These are phyloP conservation scores for Ceramica pisi DNA, from an alignment of 2,888 invertebrate species.

Conservation along the genomic window DNA sequence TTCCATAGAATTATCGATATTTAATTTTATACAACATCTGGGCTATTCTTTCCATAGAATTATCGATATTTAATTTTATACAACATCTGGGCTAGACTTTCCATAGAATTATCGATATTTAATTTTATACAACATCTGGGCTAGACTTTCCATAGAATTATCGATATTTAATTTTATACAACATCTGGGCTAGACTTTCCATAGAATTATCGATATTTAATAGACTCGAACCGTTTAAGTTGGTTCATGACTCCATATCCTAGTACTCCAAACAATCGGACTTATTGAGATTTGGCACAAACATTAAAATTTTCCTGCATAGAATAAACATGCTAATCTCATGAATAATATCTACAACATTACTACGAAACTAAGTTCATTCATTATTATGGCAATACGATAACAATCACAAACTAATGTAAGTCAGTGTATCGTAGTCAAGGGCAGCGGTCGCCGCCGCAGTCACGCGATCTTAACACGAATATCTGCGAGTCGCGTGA, in stretches of 20 bases:
- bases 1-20: no score
- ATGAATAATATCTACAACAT: not conserved
- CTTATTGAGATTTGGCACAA: not conserved
- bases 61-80: no score
- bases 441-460: slow-evolving; percentile 23
- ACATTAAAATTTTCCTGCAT: not conserved
- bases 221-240: not conserved
- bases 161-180: not conserved
- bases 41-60: no score
- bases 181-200: not conserved
- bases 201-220: not conserved
- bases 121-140: not conserved
- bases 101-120: no score
- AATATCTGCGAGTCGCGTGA: slow-evolving; percentile 29
- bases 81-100: no score
- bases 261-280: no score
- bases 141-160: not conserved
- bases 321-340: not conserved
- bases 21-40: no score
- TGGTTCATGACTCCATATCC: not conserved
- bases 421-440: slow-evolving; percentile 14
- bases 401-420: slow-evolving; percentile 7
- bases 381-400: slow-evolving; percentile 7
- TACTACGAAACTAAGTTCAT: slow-evolving; percentile 18
- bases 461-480: slow-evolving; percentile 41